Conservation (phyloP, 2,113 vertebrate genomes). For the Corydoras sp. region DNA sequence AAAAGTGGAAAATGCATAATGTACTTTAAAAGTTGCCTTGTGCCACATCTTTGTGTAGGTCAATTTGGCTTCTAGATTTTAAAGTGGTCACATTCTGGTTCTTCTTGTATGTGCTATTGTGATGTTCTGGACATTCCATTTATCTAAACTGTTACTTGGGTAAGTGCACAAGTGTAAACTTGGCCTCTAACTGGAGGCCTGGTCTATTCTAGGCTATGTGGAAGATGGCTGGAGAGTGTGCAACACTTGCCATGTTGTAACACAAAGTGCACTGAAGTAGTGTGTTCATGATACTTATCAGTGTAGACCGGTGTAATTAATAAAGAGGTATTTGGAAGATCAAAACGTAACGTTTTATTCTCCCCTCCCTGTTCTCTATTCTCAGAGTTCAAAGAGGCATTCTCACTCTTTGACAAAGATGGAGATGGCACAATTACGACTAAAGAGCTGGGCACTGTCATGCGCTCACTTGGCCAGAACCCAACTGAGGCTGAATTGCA, state of each 20-base stretch:
- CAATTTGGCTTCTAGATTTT: too few relatives aligned
- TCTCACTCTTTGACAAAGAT: conserved; percentile 99
- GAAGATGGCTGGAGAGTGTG: not conserved
- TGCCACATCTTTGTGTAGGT: conserved; percentile 29
- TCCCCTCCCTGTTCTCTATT: conserved; percentile 4
- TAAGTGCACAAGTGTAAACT: conserved; percentile 14
- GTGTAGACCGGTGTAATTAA: not conserved
- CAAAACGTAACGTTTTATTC: not conserved
- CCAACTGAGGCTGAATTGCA: conserved; percentile 97
- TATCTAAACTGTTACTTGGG: not conserved
- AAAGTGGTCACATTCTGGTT: too few relatives aligned
- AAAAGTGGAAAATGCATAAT: conserved; percentile 29
- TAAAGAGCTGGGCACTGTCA: conserved; percentile 98
- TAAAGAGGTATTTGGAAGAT: not conserved
- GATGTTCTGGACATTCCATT: not conserved
- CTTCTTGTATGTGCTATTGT: too few relatives aligned
- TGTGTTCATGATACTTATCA: not conserved
- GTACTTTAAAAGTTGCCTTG: conserved; percentile 44
- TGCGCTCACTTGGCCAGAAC: conserved; percentile 97
- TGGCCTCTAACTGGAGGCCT: not conserved
- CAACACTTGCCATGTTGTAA: not conserved
- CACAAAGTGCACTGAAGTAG: not conserved
- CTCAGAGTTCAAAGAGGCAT: conserved; percentile 98
- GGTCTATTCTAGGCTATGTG: not conserved
- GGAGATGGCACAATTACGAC: conserved; percentile 99